These are phyloP conservation scores for Pteropus rufus DNA, from an alignment of 2,797 vertebrate genomes.

Conservation along the genomic window DNA sequence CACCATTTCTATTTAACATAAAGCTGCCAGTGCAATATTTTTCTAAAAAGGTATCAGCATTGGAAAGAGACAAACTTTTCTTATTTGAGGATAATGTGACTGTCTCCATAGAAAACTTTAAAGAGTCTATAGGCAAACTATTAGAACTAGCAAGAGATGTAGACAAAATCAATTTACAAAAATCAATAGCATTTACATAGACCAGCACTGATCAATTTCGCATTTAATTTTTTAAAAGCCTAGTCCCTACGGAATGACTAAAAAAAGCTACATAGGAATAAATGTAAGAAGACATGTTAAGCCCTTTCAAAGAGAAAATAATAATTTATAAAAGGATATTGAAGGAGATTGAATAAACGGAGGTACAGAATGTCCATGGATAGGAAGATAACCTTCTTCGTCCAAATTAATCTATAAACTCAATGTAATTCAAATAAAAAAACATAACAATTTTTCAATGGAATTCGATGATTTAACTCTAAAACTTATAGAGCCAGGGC, in stretches of 20 bases:
- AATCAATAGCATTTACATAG: not conserved
- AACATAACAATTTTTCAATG: not conserved
- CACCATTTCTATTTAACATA: not conserved
- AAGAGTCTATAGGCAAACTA: not conserved
- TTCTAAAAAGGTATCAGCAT: not conserved
- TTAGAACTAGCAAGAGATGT: constrained; percentile 28
- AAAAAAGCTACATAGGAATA: not conserved
- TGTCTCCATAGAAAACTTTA: not conserved
- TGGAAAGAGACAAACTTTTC: constrained; percentile 9
- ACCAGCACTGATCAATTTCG: not conserved
- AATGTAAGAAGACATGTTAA: not conserved
- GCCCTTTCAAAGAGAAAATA: not conserved
- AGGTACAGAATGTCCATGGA: not conserved
- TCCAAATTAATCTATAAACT: constrained; percentile 3
- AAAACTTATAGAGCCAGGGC: not conserved
- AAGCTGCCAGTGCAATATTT: not conserved
- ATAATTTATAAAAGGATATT: not conserved
- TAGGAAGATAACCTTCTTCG: not conserved
- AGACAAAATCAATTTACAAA: not conserved
- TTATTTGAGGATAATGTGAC: not conserved
- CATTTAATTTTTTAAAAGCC: not conserved
- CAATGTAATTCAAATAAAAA: not conserved
- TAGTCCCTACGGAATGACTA: not conserved
- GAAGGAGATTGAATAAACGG: not conserved
- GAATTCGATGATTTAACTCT: not conserved